Conservation (phyloP, 1,140 invertebrate genomes). For the Ips typographus region DNA sequence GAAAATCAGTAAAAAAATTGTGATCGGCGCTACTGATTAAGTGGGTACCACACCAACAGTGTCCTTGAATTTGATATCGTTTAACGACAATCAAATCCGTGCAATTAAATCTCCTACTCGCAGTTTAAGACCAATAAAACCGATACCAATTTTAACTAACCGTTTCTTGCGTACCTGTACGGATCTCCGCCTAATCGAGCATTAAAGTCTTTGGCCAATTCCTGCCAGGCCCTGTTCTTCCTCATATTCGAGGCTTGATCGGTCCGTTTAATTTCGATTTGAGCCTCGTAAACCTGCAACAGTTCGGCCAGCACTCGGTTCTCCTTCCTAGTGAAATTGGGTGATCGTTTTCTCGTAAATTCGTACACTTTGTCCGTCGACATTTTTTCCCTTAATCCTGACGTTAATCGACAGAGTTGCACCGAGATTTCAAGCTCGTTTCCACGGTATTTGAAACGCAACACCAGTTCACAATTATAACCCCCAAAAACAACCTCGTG, state of each 20-base stretch:
- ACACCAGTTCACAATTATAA: too few species aligned
- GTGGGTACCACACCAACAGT: background rate
- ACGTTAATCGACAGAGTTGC: too few species aligned
- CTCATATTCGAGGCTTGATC: conserved; percentile 9
- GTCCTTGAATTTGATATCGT: background rate
- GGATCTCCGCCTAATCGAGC: conserved; percentile 14
- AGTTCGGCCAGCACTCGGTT: conserved; percentile 6
- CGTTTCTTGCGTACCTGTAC: conserved; percentile 11
- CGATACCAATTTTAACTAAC: background rate
- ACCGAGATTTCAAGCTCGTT: too few species aligned
- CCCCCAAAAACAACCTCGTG: too few species aligned
- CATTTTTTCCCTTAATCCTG: background rate
- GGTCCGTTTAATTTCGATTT: conserved; percentile 11
- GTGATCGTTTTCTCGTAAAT: background rate
- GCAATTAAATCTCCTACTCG: background rate
- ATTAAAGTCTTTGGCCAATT: conserved; percentile 19
- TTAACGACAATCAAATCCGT: background rate
- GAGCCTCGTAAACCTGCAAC: conserved; percentile 5
- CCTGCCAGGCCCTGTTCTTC: conserved; percentile 15
- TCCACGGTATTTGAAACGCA: too few species aligned
- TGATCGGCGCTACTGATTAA: too few species aligned
- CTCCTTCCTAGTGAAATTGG: conserved; percentile 12
- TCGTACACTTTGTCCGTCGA: background rate
- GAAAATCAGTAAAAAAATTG: background rate
- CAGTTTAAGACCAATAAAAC: background rate